Base-by-base conservation (phyloP, 2,797 vertebrate species). In the Neomorphus geoffroyi region DNA sequence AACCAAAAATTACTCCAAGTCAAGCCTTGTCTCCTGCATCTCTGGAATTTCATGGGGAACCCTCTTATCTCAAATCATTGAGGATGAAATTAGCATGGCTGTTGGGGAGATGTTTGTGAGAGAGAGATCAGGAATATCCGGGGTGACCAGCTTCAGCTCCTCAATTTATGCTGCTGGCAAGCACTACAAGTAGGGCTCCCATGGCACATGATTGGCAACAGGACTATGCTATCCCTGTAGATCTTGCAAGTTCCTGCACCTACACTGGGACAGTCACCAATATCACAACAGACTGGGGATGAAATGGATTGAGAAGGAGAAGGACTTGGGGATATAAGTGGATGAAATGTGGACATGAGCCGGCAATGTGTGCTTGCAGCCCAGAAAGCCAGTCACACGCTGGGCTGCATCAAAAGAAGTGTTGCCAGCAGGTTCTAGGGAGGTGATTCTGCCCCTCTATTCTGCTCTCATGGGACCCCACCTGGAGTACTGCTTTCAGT, bases 331-430 rank as follows among this genome's bases (percentile, higher is more conserved):
- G 6, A 4, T 21, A 7, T 2, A 21, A 41, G 16, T 37, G 10
- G 27, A 32, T 27, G 27, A 56, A 32, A 57, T 4, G 18, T 54
- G 26, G 4, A 35, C 3, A 16, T 48, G 11, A 80, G 3, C 22
- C 2, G 3, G 17, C n/a, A 46, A 39, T 13, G 33, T 41, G 14
- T 2, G 2, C 78, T 69, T 1, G 1, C 28, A 69, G 54, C 4
- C 43, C 43, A 66, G 41, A 46, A 56, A 9, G 35, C 35, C 48
- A 53, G 13, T 21, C 6, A 4, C 11, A 30, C 16, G 7, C 6
- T 21, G 13, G n/a, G 41, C 22, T 32, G 27, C 18, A 37, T 56
- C 21, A 17, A 21, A 26, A 56, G 39, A 8, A 78, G 18, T 2
- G 1, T 64, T 30, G 15, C 30, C 48, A 28, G 11, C 30, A 8